Percentiles rank a stretch among this genome's conserved stretches.
Conservation (phyloP, 2,797 vertebrate genomes). For the Mus caroli region DNA sequence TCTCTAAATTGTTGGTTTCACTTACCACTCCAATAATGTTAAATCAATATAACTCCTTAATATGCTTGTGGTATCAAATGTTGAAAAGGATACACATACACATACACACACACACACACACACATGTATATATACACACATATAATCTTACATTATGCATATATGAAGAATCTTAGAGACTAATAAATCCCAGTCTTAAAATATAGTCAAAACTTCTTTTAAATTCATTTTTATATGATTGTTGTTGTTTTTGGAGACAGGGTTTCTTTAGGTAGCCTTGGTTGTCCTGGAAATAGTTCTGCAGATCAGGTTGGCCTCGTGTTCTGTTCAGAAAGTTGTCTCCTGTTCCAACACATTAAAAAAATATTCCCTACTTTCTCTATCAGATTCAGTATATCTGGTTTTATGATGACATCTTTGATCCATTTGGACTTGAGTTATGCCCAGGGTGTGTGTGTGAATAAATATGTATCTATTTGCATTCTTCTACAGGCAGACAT, state of each 20-base stretch:
- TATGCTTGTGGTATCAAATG: not conserved
- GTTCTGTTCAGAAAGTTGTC: too few relatives aligned
- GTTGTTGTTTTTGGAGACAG: not conserved
- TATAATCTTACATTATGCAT: not conserved
- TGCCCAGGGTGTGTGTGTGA: too few relatives aligned
- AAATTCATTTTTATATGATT: not conserved
- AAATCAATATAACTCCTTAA: not conserved
- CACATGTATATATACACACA: not conserved
- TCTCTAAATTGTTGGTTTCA: constrained; percentile 14
- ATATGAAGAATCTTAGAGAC: constrained; percentile 1
- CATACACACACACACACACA: not conserved
- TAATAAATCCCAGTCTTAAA: constrained; percentile 26
- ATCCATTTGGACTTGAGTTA: not conserved
- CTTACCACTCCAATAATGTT: constrained; percentile 19
- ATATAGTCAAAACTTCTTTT: constrained; percentile 35
- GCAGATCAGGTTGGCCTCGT: not conserved
- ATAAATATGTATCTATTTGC: not conserved
- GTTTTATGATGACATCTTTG: not conserved
- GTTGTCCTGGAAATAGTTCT: not conserved
- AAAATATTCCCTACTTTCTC: not conserved
- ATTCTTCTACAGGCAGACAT: not conserved
- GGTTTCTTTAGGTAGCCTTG: not conserved
- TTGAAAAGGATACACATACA: not conserved
- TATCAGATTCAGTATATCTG: not conserved
- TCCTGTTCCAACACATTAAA: not conserved